Evolutionary conservation across 2,797 vertebrate species (phyloP), one percentile per base, ranked within the genome.

Genomic region (Rhabdophis nuchalis): DNA sequence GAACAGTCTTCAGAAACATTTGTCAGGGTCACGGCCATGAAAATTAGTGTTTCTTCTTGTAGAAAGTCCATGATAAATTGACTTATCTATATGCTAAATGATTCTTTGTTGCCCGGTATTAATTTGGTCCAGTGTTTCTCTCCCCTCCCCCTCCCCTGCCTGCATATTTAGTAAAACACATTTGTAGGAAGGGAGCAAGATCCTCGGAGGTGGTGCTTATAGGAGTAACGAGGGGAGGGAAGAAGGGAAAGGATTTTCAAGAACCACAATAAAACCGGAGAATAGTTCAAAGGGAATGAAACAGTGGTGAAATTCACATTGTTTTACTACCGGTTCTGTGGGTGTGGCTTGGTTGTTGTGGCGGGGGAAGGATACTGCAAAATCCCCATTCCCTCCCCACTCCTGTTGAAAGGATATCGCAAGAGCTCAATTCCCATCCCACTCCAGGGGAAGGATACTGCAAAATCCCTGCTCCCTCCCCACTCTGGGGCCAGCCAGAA

Each of bases 61-160:
- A 98, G 98, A 98, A 99, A 98, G 97, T 97, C 97, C 86, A 97
- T 99, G 98, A 99, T 99, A 98, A 99, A 99, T 99, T 98, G 98
- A 98, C 98, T 99, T 98, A 99, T 99, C 98, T 99, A 98, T 99
- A 99, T 99, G 99, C 98, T 99, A 99, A 99, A 98, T 97, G 98
- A 98, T 97, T 97, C 92, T 98, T 95, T 96, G 95, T 97, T 96
- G 96, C 97, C 95, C 96, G 96, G 95, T 96, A 97, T 98, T 98
- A 95, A 98, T 98, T 98, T 98, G 96, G 96, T 97, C 97, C 95
- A 95, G 96, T 96, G 97, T 97, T 98, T 96, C 93, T 93, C 95
- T 96, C 93, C 93, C 94, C 93, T 94, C 93, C 96, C 96, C 3
- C 14, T 1, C 93, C 93, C 94, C 93, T 93, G 96, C 96, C 96